Conservation (phyloP, 2,888 invertebrate genomes). For the Spilarctia lutea region DNA sequence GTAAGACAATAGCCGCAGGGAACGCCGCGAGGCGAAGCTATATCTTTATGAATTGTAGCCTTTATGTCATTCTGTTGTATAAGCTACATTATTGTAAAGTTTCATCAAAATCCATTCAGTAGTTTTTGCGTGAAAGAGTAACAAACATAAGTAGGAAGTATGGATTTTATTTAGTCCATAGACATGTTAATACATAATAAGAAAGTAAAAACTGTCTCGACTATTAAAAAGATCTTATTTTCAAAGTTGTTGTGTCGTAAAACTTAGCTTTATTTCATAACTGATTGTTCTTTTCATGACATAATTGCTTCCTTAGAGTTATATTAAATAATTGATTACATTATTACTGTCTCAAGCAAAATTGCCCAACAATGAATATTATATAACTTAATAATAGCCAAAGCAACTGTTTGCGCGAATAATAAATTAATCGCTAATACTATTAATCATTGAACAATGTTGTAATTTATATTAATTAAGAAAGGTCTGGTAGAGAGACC, state of each 20-base stretch:
- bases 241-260: background rate
- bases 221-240: background rate
- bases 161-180: no score
- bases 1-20: no score
- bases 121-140: no score
- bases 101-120: no score
- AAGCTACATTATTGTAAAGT: no score
- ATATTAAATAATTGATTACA: background rate
- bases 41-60: no score
- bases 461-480: conserved; percentile 75
- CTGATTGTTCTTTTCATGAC: background rate
- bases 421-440: conserved; percentile 54
- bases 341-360: conserved; percentile 6
- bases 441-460: conserved; percentile 70
- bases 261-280: background rate
- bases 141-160: no score
- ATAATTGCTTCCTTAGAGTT: background rate
- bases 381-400: conserved; percentile 27
- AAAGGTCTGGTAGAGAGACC: conserved; percentile 44
- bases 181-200: background rate
- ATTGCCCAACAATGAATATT: conserved; percentile 12
- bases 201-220: no score
- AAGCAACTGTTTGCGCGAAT: conserved; percentile 42
- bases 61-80: no score
- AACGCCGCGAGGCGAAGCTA: no score